Evolutionary conservation across 2,888 invertebrate genomes (phyloP), one percentile per base, ranked within the genome.

Genomic region (Clitarchus hookeri): DNA sequence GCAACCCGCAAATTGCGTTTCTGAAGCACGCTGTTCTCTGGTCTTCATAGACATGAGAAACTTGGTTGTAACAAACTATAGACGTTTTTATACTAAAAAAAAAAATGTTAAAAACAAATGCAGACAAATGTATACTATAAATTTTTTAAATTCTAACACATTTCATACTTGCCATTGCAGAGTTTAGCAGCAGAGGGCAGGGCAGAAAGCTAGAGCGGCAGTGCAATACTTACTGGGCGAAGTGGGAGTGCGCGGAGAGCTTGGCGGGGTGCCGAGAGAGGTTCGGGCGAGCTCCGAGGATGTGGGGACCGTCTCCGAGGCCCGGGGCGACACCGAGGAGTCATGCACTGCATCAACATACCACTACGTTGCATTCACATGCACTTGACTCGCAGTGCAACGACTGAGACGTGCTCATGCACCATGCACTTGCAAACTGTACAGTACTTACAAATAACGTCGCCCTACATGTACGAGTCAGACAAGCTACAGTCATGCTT

Each of bases 181-280:
- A 48, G 12, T 48, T 48, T 13, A 13, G 48, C 16, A 48, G 48
- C 48, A 13, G 0, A 48, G 8, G 16, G 65, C 48, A 48, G 48
- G 16, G 65, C 23, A n/a, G 23, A n/a, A 23, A 65, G 65, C 65
- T n/a, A 19, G 8, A n/a, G 65, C 65, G 65, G 65, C 8, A n/a
- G 65, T n/a, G 65, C 65, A n/a, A 65, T 65, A 65, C 65, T 65
- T 65, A 65, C 65, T 65, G n/a, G 65, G 65, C 65, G 65, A 65
- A n/a, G n/a, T n/a, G n/a, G 65, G 65, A 3, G 65, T n/a, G 65
- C 65, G 65, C 16, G 65, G 65, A 19, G 65, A 65, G n/a, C 65
- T 19, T 6, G 19, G 65, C n/a, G 65, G 65, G 16, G 65, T n/a
- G 65, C 65, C 6, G 65, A 65, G n/a, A 19, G 65, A 65, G 65